phyloP scores from a whole-genome alignment of 1,140 invertebrate genomes.

The Oryctes rhinoceros region DNA sequence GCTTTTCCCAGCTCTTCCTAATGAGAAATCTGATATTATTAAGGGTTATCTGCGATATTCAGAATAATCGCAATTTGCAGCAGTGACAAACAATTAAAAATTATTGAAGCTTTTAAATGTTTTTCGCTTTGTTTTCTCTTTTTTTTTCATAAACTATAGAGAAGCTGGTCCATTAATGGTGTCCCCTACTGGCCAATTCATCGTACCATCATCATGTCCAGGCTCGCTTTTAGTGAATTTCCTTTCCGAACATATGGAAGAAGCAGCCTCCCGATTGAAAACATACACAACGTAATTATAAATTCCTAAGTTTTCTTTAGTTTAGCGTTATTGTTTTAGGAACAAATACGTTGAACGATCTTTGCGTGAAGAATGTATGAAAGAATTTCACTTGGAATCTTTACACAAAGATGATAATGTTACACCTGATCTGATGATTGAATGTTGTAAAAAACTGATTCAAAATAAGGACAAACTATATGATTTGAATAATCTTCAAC shows the following conservation, averaged over 20 bases:
- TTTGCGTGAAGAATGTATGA: conserved; percentile 71
- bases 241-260: conserved; percentile 78
- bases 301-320: conserved; percentile 1
- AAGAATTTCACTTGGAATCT: conserved; percentile 72
- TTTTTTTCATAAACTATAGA: conserved; percentile 59
- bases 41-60: no score
- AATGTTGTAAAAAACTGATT: conserved; percentile 79
- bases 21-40: no score
- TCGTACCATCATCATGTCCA: conserved; percentile 89
- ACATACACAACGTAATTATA: conserved; percentile 79
- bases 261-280: conserved; percentile 74
- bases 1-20: no score
- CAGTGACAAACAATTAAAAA: no score
- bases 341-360: conserved; percentile 81
- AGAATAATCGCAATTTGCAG: no score
- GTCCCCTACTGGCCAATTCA: conserved; percentile 92
- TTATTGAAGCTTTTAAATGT: no score
- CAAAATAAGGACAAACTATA: conserved; percentile 61
- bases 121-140: neutral
- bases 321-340: conserved; percentile 63
- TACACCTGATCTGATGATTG: conserved; percentile 87
- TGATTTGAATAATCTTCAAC: conserved; percentile 65
- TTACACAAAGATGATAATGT: conserved; percentile 90
- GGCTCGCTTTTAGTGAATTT: conserved; percentile 85
- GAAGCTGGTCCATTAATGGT: conserved; percentile 92